Evolutionary conservation across 1,140 invertebrate species (phyloP), one percentile per base, ranked within the genome.

Genomic region (Bacillus rossius): DNA sequence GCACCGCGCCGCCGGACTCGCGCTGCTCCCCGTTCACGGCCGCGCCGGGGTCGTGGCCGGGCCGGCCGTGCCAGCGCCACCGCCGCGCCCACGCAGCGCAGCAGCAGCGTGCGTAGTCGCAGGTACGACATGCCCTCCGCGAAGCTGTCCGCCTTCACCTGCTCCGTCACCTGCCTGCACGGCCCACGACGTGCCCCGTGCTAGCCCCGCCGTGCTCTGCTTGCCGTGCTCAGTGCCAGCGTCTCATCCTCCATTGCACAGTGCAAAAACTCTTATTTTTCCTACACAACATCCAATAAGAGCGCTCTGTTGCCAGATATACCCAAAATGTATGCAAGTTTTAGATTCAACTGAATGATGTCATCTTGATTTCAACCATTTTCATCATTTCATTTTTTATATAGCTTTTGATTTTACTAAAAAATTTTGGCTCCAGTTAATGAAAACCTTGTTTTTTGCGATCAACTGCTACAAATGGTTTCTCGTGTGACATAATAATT

Each of bases 81-180:
- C 14, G 53, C 53, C 4, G 57, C 50, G 16, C 40, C 50, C 40
- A 52, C 34, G 8, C 25, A 23, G 19, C 51, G 57, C 3, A 59
- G 23, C 1, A 53, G 14, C 16, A 52, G 41, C 17, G 38, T 55
- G 1, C 57, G 49, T 13, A 59, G 8, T 16, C 50, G 38, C 23
- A 59, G 50, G 29, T 42, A 53, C 5, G 23, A 14, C 49, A 53
- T 3, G 22, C 54, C 57, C 25, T 59, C 57, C 38, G 23, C 50
- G 22, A 59, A 59, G n/a, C 23, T 59, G n/a, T 38, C 43, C 19
- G 19, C 17, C 43, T 47, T 22, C 14, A 47, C 23, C 43, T 57
- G 43, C 17, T 48, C 25, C 19, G 43, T 34, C 23, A 57, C 43
- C 37, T 57, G 55, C 26, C 55, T 57, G 55, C 41, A n/a, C 23